Conservation (phyloP, 2,888 invertebrate genomes). For the Gandaritis pyraliata region DNA sequence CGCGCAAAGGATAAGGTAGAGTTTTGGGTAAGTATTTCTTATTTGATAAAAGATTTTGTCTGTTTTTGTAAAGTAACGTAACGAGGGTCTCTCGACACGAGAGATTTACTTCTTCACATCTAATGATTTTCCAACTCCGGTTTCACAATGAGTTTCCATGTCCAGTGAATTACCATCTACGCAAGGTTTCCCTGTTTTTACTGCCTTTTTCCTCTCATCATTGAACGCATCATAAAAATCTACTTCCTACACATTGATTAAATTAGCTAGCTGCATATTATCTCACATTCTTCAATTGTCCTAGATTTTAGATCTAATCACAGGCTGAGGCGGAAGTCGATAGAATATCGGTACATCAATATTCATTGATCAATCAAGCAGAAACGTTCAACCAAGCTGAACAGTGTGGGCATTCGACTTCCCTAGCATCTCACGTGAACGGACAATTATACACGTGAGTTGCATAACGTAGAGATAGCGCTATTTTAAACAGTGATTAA, state of each 20-base stretch:
- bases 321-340: slow-evolving; percentile 26
- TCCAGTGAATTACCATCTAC: not conserved
- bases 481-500: no score
- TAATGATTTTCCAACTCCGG: no score
- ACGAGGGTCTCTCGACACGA: no score
- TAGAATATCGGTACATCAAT: slow-evolving; percentile 12
- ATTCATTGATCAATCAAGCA: slow-evolving; percentile 24
- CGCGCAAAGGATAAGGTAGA: no score
- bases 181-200: slow-evolving; percentile 3
- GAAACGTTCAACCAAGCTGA: slow-evolving; percentile 25
- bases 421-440: no score
- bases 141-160: not conserved
- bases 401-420: slow-evolving; percentile 4
- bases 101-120: no score
- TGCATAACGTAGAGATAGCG: no score
- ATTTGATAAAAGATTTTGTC: no score
- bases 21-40: no score
- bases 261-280: slow-evolving; percentile 19
- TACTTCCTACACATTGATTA: not conserved
- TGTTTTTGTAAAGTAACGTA: no score
- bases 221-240: slow-evolving; percentile 6
- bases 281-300: slow-evolving; percentile 22
- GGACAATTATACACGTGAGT: no score
- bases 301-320: slow-evolving; percentile 33
- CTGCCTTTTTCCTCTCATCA: slow-evolving; percentile 1